phyloP scores from a whole-genome alignment of 2,113 vertebrate species.

The Phylloscopus whistleri region DNA sequence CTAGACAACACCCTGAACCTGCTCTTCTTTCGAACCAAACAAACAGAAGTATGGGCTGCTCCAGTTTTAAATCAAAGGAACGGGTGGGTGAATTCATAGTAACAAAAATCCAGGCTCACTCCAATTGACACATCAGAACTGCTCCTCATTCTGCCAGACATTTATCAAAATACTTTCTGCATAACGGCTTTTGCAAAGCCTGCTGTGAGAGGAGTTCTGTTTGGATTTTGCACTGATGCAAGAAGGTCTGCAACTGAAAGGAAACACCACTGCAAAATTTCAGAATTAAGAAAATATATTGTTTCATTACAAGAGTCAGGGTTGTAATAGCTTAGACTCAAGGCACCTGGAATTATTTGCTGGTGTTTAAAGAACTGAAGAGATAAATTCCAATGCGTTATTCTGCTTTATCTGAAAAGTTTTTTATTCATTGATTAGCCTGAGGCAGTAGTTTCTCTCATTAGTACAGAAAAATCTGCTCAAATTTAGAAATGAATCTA shows the following conservation, averaged over 20 bases:
- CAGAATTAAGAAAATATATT: background rate
- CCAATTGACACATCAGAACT: background rate
- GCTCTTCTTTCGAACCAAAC: background rate
- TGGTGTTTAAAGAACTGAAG: slow-evolving; percentile 70
- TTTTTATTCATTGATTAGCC: background rate
- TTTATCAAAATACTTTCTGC: background rate
- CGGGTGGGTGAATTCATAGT: background rate
- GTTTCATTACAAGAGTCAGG: background rate
- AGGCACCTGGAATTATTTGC: slow-evolving; percentile 77
- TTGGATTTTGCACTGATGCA: background rate
- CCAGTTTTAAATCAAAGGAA: background rate
- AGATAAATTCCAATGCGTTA: background rate
- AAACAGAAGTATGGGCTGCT: background rate
- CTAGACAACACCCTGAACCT: background rate
- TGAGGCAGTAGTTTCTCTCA: background rate
- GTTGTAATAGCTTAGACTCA: slow-evolving; percentile 40
- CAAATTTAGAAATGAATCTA: background rate
- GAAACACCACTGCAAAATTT: background rate
- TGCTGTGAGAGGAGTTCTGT: background rate
- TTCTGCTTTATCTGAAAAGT: background rate
- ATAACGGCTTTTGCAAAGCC: background rate
- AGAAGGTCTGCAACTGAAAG: background rate
- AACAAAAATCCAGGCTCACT: background rate
- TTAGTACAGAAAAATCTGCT: background rate
- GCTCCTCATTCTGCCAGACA: background rate